phyloP scores from a whole-genome alignment of 2,113 vertebrate species.

The Furnarius figulus region DNA sequence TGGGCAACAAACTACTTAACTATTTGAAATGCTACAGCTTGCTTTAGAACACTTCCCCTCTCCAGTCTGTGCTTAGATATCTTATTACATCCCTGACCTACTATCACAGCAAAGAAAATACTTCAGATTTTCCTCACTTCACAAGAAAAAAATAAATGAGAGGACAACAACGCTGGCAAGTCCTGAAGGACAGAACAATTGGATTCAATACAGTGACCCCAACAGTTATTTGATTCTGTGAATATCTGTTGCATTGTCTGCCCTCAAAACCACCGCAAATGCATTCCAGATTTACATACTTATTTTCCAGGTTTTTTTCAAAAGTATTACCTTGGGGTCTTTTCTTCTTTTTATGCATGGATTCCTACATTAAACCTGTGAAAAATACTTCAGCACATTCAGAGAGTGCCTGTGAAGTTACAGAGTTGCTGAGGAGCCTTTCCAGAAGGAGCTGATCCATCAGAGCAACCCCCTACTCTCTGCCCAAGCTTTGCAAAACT shows the following conservation, averaged over 20 bases:
- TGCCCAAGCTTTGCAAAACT: constrained; percentile 18
- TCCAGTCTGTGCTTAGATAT: neutral
- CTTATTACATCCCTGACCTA: neutral
- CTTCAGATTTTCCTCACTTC: neutral
- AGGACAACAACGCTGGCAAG: neutral
- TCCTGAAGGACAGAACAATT: neutral
- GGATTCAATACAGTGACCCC: neutral
- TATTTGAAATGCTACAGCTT: neutral
- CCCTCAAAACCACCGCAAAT: neutral
- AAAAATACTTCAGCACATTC: neutral
- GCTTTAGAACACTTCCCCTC: neutral
- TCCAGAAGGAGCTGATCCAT: neutral
- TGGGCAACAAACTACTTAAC: neutral
- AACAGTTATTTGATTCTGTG: neutral
- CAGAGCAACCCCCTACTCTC: neutral
- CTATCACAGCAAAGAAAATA: fast-evolving
- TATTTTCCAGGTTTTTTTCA: neutral
- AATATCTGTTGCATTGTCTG: neutral
- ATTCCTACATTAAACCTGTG: neutral
- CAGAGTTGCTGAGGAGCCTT: neutral
- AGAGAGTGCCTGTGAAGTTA: neutral
- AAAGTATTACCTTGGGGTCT: neutral
- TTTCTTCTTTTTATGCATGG: neutral
- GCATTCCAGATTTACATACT: neutral
- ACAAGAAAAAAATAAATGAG: neutral